Evolutionary conservation across 2,113 vertebrate genomes (phyloP).

Genomic region (Percina caprodes): DNA sequence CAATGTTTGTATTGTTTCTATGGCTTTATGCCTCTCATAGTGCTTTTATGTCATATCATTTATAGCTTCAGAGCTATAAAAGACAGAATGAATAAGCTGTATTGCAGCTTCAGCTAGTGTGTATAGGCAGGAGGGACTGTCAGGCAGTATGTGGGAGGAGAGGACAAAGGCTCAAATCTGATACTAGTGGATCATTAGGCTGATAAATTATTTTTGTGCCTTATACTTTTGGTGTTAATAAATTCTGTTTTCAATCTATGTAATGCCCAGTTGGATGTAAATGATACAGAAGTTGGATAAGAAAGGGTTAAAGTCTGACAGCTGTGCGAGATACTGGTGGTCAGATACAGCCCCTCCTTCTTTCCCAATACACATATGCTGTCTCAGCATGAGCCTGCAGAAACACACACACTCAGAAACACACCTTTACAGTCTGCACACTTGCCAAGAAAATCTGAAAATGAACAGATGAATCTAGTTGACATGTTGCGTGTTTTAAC

Average conservation of each 20-base stretch:
- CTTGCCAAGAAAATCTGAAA: neutral
- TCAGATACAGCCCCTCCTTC: constrained; percentile 59
- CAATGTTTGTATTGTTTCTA: constrained; percentile 65
- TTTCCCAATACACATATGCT: constrained; percentile 66
- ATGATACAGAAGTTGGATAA: neutral
- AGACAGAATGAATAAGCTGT: constrained; percentile 13
- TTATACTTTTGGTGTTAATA: neutral
- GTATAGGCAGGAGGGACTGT: neutral
- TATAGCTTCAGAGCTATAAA: constrained; percentile 46
- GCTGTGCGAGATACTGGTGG: constrained; percentile 58
- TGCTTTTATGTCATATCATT: constrained; percentile 32
- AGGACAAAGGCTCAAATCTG: neutral
- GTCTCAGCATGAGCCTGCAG: constrained; percentile 72
- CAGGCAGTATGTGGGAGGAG: neutral
- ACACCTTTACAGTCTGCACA: constrained; percentile 28
- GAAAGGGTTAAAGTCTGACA: constrained; percentile 70
- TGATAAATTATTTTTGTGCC: neutral
- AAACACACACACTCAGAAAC: constrained; percentile 35
- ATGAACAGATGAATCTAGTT: neutral
- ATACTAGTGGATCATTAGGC: neutral
- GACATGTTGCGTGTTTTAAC: constrained; percentile 5
- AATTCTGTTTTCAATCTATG: neutral
- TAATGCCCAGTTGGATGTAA: neutral
- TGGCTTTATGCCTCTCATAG: constrained; percentile 39
- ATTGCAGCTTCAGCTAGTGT: neutral